phyloP scores from a whole-genome alignment of 2,113 vertebrate genomes.

The Cygnus buccinator region DNA sequence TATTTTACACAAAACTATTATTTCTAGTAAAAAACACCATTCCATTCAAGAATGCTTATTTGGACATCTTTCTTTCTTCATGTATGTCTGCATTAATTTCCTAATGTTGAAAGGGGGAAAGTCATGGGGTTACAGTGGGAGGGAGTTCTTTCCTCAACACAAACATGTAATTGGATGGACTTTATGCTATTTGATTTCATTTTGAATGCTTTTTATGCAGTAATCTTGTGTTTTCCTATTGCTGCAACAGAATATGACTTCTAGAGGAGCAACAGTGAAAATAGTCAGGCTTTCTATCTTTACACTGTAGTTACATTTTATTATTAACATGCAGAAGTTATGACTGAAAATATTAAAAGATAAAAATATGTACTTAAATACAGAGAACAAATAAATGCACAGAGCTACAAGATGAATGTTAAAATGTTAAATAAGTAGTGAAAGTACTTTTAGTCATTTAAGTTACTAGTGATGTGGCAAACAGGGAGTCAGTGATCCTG shows the following conservation, averaged over 20 bases:
- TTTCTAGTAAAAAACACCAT: not conserved
- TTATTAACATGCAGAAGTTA: not conserved
- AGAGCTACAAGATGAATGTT: not conserved
- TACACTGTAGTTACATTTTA: not conserved
- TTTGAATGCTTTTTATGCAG: not conserved
- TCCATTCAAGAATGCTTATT: not conserved
- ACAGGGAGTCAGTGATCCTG: not conserved
- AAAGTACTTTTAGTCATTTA: not conserved
- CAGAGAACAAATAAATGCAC: not conserved
- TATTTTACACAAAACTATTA: not conserved
- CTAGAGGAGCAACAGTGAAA: not conserved
- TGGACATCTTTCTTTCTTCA: not conserved
- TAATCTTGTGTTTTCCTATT: not conserved
- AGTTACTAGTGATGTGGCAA: not conserved
- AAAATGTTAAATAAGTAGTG: not conserved
- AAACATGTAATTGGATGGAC: not conserved
- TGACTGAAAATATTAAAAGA: not conserved
- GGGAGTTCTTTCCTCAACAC: not conserved
- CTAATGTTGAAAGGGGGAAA: not conserved
- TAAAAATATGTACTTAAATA: not conserved
- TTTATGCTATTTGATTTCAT: not conserved
- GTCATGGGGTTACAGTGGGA: not conserved
- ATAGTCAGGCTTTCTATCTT: not conserved
- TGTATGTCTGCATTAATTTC: not conserved
- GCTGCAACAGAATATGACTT: not conserved